phyloP scores from a whole-genome alignment of 2,888 invertebrate species.

The Yponomeuta malinellus region DNA sequence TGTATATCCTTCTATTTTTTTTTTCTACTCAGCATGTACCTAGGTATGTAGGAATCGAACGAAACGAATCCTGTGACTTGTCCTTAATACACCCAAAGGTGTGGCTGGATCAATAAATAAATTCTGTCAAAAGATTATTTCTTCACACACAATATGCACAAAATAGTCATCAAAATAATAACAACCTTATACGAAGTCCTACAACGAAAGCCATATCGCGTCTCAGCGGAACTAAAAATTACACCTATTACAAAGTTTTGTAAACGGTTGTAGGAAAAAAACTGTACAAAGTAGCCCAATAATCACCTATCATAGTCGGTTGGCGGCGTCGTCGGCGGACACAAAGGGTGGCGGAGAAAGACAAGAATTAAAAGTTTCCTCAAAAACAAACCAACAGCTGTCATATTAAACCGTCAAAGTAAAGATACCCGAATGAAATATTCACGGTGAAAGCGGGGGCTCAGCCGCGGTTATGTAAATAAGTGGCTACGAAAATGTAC shows the following conservation, averaged over 20 bases:
- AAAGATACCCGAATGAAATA: constrained; percentile 74
- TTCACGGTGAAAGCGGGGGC: constrained; percentile 73
- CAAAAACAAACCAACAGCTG: constrained; percentile 71
- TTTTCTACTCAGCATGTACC: neutral
- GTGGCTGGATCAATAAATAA: neutral
- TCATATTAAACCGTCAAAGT: constrained; percentile 74
- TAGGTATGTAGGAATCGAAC: no score
- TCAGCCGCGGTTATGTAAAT: constrained; percentile 73
- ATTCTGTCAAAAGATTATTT: constrained; percentile 11
- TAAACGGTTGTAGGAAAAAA: constrained; percentile 58
- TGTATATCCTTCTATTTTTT: neutral
- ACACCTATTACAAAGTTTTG: constrained; percentile 52
- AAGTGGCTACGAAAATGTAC: constrained; percentile 75
- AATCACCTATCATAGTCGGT: constrained; percentile 64
- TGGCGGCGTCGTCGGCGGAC: constrained; percentile 48
- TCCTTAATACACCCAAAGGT: neutral
- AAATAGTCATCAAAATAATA: constrained; percentile 59
- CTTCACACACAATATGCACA: constrained; percentile 9
- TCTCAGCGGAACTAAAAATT: constrained; percentile 59
- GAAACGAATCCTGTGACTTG: no score
- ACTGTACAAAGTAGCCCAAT: constrained; percentile 40
- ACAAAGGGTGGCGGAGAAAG: constrained; percentile 60
- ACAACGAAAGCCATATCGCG: constrained; percentile 39
- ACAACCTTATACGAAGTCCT: constrained; percentile 44
- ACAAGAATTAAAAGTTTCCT: constrained; percentile 73